Base-by-base conservation (phyloP, 2,888 invertebrate species). In the Cartodere bifasciata region DNA sequence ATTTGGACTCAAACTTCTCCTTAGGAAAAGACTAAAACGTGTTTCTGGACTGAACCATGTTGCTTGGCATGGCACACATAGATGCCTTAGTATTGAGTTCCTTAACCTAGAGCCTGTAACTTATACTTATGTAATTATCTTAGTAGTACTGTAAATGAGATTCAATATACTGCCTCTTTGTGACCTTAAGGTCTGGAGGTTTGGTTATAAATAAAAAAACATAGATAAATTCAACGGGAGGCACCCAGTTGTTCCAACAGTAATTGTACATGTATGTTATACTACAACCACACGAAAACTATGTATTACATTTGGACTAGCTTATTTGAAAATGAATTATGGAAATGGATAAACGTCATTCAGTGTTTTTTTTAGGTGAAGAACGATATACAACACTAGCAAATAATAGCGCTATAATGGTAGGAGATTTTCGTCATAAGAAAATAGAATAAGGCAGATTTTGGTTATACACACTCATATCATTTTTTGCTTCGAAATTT, bases 361-460 rank as follows among this genome's bases (percentile, higher is more conserved):
- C 60, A 56, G 59, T 60, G 56, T 58, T n/a, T n/a, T n/a, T n/a
- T n/a, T n/a, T 51, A 52, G 54, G 52, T 58, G 54, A 57, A 58
- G 58, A 60, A 61, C 55, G 57, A 59, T 57, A 58, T 56, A 60
- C 52, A 36, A n/a, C 31, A 59, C 59, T 60, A 61, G 59, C 58
- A 60, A 60, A 60, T 57, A 56, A 59, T 55, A 56, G 52, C 57
- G 58, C 60, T 61, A 60, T 60, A 58, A 60, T 56, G 61, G 61
- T 62, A 62, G 62, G 62, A 63, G 59, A 59, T 63, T 64, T 63
- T 63, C 58, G 58, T 64, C 61, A 62, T 66, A 67, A 65, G 64
- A 67, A 68, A 69, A 68, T 70, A 70, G 70, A 71, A 70, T 71
- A 71, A 71, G 71, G 71, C 70, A 72, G 70, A 70, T 70, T 70